Evolutionary conservation across 2,113 vertebrate species (phyloP).

Genomic region (Colinus virginianus): DNA sequence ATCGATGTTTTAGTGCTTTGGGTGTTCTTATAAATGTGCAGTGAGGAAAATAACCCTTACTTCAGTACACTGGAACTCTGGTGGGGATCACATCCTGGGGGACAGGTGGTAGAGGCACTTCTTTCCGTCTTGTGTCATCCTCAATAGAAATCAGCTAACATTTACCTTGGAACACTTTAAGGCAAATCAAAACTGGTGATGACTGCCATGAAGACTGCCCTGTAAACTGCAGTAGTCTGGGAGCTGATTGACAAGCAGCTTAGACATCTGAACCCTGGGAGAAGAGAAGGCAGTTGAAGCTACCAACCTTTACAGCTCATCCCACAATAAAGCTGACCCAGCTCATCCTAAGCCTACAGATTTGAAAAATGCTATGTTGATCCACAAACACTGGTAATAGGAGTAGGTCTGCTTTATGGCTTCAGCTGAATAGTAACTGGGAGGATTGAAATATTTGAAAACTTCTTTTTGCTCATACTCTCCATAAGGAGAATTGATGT

Average conservation of each 20-base stretch:
- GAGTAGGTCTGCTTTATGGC: neutral
- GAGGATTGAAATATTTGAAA: neutral
- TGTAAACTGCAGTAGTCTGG: conserved; percentile 11
- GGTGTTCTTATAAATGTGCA: neutral
- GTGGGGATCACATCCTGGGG: neutral
- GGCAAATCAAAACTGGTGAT: neutral
- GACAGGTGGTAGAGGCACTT: neutral
- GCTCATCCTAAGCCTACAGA: neutral
- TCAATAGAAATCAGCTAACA: neutral
- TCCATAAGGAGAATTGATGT: neutral
- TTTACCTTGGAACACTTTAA: conserved; percentile 16
- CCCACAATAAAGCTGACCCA: conserved; percentile 33
- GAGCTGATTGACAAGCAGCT: conserved; percentile 49
- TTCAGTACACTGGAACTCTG: neutral
- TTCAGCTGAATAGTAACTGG: neutral
- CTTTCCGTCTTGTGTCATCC: neutral
- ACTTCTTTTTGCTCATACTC: neutral
- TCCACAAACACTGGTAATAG: neutral
- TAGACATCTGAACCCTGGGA: conserved; percentile 32
- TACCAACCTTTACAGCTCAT: conserved; percentile 54
- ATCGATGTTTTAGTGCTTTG: neutral
- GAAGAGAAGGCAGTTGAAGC: conserved; percentile 38
- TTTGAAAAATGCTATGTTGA: conserved; percentile 13
- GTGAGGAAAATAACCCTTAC: neutral
- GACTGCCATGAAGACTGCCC: neutral